Percentiles rank a stretch among this genome's conserved stretches.
Conservation (phyloP, 2,888 invertebrate genomes). For the Spisula subtruncata region DNA sequence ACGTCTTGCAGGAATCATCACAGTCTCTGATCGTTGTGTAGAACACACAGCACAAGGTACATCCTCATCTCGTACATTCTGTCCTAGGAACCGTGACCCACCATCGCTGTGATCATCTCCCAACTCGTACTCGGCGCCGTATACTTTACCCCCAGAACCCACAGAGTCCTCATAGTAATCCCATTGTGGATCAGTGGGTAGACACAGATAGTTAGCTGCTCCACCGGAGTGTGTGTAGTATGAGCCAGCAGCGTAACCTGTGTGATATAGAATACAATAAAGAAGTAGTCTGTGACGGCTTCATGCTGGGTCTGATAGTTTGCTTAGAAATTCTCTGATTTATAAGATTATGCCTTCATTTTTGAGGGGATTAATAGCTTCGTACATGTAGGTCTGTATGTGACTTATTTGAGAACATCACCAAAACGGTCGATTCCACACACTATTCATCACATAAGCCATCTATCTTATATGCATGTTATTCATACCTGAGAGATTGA, state of each 20-base stretch:
- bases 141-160: neutral
- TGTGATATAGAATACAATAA: neutral
- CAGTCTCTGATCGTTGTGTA: neutral
- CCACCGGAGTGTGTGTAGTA: slow-evolving; percentile 4
- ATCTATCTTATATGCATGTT: too few species aligned
- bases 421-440: too few species aligned
- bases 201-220: slow-evolving; percentile 40
- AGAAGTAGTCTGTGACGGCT: neutral
- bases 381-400: too few species aligned
- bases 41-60: slow-evolving; percentile 42
- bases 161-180: slow-evolving; percentile 10
- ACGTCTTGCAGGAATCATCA: slow-evolving; percentile 39
- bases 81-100: slow-evolving; percentile 26
- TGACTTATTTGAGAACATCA: too few species aligned
- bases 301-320: too few species aligned
- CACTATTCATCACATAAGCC: too few species aligned
- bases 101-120: slow-evolving; percentile 32
- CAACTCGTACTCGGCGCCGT: slow-evolving; percentile 43
- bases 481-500: too few species aligned
- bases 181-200: slow-evolving; percentile 21
- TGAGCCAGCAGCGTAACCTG: slow-evolving; percentile 48
- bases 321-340: too few species aligned
- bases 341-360: too few species aligned
- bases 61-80: slow-evolving; percentile 34
- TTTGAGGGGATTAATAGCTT: too few species aligned